A percentile compares a stretch with the other conserved stretches of the same genome.
phyloP scores from a whole-genome alignment of 2,797 vertebrate species.

The Loris lydekkerianus region DNA sequence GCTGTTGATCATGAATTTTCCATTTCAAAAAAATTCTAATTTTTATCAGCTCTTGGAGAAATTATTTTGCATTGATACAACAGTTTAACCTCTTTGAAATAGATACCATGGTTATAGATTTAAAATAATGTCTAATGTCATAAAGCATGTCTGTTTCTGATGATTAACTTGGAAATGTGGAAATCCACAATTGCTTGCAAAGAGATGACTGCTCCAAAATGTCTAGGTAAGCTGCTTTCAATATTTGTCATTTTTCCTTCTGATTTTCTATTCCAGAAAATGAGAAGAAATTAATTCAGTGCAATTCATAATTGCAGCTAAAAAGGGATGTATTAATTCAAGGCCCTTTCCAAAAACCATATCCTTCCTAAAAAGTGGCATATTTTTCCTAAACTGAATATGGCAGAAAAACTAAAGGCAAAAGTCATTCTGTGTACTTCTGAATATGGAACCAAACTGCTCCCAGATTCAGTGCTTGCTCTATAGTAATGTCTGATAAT shows the following conservation, averaged over 20 bases:
- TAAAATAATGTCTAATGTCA: conserved; percentile 21
- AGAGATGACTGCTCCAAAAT: background rate
- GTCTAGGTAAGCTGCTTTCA: conserved; percentile 13
- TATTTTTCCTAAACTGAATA: conserved; percentile 36
- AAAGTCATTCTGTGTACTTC: background rate
- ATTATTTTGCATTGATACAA: background rate
- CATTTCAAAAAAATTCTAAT: conserved; percentile 29
- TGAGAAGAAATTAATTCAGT: conserved; percentile 41
- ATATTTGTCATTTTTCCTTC: background rate
- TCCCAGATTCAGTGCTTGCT: background rate
- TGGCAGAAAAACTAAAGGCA: background rate
- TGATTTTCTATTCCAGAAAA: background rate
- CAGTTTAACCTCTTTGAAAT: conserved; percentile 2
- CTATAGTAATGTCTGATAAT: background rate
- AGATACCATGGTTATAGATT: background rate
- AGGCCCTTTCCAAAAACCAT: conserved; percentile 51
- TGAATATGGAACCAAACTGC: conserved; percentile 31
- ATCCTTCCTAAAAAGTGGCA: background rate
- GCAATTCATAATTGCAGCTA: conserved; percentile 17
- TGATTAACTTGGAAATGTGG: conserved; percentile 34
- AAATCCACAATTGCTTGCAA: background rate
- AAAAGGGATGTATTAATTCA: conserved; percentile 49
- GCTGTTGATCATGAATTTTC: background rate
- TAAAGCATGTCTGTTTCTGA: background rate
- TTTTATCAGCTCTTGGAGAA: conserved; percentile 33